Evolutionary conservation across 2,888 invertebrate genomes (phyloP).

Genomic region (Lottia scabra): DNA sequence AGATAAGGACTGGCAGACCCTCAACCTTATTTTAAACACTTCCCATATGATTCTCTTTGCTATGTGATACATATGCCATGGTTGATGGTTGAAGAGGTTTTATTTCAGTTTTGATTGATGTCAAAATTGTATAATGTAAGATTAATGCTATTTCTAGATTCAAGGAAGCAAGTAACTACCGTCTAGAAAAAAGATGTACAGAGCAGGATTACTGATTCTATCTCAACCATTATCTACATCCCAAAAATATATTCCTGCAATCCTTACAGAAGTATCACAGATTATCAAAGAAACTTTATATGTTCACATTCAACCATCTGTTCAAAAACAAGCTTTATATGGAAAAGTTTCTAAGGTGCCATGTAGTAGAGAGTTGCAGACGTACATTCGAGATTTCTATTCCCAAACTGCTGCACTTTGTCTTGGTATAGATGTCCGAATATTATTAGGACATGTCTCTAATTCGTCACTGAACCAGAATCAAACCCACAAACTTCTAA

Average conservation of each 20-base stretch:
- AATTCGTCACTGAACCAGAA: slow-evolving; percentile 23
- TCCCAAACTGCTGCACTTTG: slow-evolving; percentile 41
- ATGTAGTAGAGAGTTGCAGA: slow-evolving; percentile 40
- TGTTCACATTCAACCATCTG: slow-evolving; percentile 53
- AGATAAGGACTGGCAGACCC: too few relatives aligned
- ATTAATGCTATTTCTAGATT: too few relatives aligned
- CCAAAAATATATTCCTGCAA: slow-evolving; percentile 32
- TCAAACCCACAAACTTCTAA: slow-evolving; percentile 25
- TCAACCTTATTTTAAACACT: too few relatives aligned
- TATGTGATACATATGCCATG: too few relatives aligned
- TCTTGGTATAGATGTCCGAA: slow-evolving; percentile 45
- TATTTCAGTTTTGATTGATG: too few relatives aligned
- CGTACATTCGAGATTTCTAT: slow-evolving; percentile 49
- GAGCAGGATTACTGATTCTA: slow-evolving; percentile 50
- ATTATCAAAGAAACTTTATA: slow-evolving; percentile 50
- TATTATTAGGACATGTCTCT: slow-evolving; percentile 50
- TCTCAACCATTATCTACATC: slow-evolving; percentile 50
- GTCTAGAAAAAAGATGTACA: slow-evolving; percentile 34
- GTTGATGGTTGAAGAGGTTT: too few relatives aligned
- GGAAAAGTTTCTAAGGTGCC: slow-evolving; percentile 21
- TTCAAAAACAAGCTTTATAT: slow-evolving; percentile 10
- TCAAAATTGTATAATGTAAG: too few relatives aligned
- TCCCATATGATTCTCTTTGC: too few relatives aligned
- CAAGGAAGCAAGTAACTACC: too few relatives aligned
- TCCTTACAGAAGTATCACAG: slow-evolving; percentile 43